These are phyloP conservation scores for Ibycter americanus DNA, from an alignment of 2,797 vertebrate species.

Conservation along the genomic window DNA sequence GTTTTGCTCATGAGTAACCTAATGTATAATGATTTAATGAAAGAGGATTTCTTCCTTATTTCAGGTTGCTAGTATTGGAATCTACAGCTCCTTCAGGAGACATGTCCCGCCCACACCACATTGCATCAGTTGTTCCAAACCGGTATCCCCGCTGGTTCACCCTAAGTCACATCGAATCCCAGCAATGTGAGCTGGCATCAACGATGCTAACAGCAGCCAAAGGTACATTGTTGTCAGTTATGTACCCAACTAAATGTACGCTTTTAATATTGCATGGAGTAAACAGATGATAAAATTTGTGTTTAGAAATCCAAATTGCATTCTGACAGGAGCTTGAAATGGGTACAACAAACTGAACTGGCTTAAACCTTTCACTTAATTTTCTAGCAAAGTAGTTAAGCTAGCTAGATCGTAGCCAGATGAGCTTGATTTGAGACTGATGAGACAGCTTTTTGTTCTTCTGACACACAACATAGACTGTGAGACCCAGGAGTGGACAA, in stretches of 20 bases:
- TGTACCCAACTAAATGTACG: neutral
- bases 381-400: neutral
- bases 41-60: conserved; percentile 7
- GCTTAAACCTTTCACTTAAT: neutral
- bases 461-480: neutral
- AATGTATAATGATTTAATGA: neutral
- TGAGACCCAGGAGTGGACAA: neutral
- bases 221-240: conserved; percentile 79
- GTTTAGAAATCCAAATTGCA: neutral
- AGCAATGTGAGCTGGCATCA: conserved; percentile 98
- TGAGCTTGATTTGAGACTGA: neutral
- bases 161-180: conserved; percentile 97
- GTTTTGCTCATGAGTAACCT: neutral
- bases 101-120: conserved; percentile 90
- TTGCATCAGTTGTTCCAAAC: conserved; percentile 93
- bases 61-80: conserved; percentile 94
- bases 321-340: neutral
- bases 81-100: conserved; percentile 87
- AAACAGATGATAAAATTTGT: neutral
- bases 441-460: neutral
- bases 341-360: neutral
- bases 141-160: conserved; percentile 98
- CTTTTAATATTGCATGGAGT: neutral
- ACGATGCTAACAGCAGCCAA: conserved; percentile 99
- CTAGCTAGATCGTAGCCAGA: neutral